Conservation (phyloP, 2,797 vertebrate species). For the Menidia menidia region DNA sequence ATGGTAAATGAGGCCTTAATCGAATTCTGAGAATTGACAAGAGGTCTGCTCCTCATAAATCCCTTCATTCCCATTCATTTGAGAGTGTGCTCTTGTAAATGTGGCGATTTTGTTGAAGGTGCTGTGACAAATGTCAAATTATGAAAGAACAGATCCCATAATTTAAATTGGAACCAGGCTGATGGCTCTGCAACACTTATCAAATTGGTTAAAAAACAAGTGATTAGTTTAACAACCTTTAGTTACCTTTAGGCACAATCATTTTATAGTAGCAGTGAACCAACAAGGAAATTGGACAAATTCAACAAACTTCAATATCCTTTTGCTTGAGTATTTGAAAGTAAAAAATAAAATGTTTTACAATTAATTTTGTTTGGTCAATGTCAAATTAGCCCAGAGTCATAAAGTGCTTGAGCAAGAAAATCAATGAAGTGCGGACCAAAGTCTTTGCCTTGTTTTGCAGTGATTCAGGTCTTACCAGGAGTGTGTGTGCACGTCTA, state of each 20-base stretch:
- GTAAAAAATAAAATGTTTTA: background rate
- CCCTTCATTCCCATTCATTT: constrained; percentile 37
- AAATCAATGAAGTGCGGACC: constrained; percentile 20
- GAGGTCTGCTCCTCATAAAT: constrained; percentile 40
- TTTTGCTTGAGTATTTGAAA: constrained; percentile 13
- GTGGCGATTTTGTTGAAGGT: constrained; percentile 5
- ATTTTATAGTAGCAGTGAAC: background rate
- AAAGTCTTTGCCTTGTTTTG: constrained; percentile 27
- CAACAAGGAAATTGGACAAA: background rate
- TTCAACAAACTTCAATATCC: background rate
- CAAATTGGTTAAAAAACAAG: background rate
- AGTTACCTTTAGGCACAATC: background rate
- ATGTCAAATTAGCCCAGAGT: constrained; percentile 25
- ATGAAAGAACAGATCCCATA: background rate
- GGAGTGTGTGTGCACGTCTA: constrained; percentile 12
- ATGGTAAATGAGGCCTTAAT: constrained; percentile 60
- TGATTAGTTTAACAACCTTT: background rate
- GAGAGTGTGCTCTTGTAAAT: constrained; percentile 1
- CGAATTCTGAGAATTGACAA: constrained; percentile 56
- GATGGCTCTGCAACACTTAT: background rate
- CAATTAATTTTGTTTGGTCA: constrained; percentile 14
- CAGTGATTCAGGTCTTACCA: constrained; percentile 19
- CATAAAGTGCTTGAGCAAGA: constrained; percentile 2
- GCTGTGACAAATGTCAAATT: constrained; percentile 12
- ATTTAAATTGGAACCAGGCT: background rate